Conservation (phyloP, 37 sponge, comb jelly and placozoan genomes). For the Mnemiopsis leidyi region DNA sequence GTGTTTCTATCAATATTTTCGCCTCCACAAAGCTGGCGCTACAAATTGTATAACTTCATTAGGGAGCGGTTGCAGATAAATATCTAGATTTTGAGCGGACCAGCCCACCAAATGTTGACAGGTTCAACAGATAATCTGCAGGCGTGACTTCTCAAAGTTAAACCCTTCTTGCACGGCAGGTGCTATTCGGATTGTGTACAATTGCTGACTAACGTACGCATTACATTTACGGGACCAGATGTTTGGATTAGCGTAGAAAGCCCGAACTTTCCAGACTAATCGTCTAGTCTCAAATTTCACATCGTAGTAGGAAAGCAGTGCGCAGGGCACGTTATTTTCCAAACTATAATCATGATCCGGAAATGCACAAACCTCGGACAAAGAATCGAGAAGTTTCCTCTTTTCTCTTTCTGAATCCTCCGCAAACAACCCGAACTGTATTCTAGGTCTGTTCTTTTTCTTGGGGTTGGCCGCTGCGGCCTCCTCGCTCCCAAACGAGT, state of each 20-base stretch:
- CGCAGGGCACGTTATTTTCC: background rate
- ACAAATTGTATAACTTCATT: background rate
- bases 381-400: slow-evolving; percentile 33
- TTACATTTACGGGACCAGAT: background rate
- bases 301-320: background rate
- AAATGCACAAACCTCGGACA: background rate
- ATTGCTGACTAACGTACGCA: background rate
- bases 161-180: background rate
- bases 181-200: background rate
- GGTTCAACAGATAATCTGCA: background rate
- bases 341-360: background rate
- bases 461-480: slow-evolving; percentile 2
- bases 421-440: background rate
- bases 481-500: slow-evolving; percentile 32
- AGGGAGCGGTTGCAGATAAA: background rate
- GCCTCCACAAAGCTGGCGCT: background rate
- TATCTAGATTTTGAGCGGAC: background rate
- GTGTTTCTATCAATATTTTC: background rate
- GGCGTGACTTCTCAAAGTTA: background rate
- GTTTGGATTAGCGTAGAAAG: background rate
- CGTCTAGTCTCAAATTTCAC: background rate
- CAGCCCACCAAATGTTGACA: background rate
- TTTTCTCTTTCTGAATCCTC: slow-evolving; percentile 28
- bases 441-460: background rate
- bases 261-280: background rate